These are phyloP conservation scores for Diaperis boleti DNA, from an alignment of 2,888 invertebrate genomes.

Conservation along the genomic window DNA sequence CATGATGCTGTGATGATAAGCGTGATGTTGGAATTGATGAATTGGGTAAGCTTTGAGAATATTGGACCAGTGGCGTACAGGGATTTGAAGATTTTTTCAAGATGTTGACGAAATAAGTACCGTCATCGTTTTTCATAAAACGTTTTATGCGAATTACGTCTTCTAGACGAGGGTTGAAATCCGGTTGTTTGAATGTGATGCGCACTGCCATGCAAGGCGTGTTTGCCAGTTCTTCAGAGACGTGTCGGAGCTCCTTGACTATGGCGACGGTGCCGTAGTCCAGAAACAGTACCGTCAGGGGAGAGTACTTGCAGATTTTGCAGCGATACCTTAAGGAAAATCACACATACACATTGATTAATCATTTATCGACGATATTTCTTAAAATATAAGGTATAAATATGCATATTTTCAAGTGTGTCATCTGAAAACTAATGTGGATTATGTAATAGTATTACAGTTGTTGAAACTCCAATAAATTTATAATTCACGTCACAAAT, in stretches of 20 bases:
- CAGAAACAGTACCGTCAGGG: slow-evolving; percentile 29
- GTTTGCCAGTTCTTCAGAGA: slow-evolving; percentile 23
- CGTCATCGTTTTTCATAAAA: slow-evolving; percentile 15
- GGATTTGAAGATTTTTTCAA: neutral
- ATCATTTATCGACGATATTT: too few species aligned
- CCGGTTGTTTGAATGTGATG: slow-evolving; percentile 9
- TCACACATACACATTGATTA: too few species aligned
- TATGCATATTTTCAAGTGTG: too few species aligned
- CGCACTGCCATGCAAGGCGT: slow-evolving; percentile 18
- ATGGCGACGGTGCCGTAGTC: slow-evolving; percentile 33
- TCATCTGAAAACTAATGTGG: neutral
- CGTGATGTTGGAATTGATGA: neutral
- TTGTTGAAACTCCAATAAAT: too few species aligned
- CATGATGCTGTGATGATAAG: too few species aligned
- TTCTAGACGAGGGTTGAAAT: slow-evolving; percentile 19
- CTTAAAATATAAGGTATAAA: too few species aligned
- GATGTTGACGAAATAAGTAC: slow-evolving; percentile 17
- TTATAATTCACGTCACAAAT: too few species aligned
- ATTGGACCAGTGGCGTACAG: neutral
- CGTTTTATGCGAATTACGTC: slow-evolving; percentile 19
- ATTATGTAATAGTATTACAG: too few species aligned
- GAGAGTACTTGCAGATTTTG: slow-evolving; percentile 11
- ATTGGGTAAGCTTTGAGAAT: too few species aligned
- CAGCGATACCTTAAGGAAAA: slow-evolving; percentile 27
- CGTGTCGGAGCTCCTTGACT: slow-evolving; percentile 17